Evolutionary conservation across 2,888 invertebrate genomes (phyloP).

Genomic region (Biston stratarius): DNA sequence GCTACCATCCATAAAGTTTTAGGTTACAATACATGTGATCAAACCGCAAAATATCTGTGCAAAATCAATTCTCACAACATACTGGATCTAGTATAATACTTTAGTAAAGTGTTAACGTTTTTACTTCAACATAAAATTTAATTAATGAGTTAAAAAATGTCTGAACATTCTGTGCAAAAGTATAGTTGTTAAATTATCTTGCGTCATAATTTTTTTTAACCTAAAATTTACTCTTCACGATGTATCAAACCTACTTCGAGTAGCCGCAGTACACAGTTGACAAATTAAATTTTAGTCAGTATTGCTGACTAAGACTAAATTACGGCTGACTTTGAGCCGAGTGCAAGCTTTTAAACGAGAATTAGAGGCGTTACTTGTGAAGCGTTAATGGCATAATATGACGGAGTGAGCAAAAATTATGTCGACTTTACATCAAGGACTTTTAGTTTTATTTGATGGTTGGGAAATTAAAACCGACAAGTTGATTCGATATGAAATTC

Average conservation of each 20-base stretch:
- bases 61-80: no score
- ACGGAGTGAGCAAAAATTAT: constrained; percentile 80
- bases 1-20: no score
- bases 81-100: no score
- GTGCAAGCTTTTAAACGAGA: constrained; percentile 86
- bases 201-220: background rate
- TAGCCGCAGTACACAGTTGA: constrained; percentile 76
- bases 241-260: constrained; percentile 51
- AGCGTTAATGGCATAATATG: constrained; percentile 82
- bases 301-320: constrained; percentile 83
- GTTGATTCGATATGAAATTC: constrained; percentile 47
- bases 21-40: no score
- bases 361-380: constrained; percentile 81
- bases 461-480: constrained; percentile 42
- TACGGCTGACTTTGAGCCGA: constrained; percentile 82
- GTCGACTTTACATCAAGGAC: constrained; percentile 64
- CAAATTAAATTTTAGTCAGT: constrained; percentile 84
- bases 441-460: constrained; percentile 50
- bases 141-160: no score
- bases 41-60: no score
- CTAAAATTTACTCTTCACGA: background rate
- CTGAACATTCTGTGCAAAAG: no score
- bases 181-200: no score
- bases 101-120: no score
- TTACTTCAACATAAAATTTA: no score